Conservation (phyloP, 2,797 vertebrate genomes). For the Brachyalestes nurse region DNA sequence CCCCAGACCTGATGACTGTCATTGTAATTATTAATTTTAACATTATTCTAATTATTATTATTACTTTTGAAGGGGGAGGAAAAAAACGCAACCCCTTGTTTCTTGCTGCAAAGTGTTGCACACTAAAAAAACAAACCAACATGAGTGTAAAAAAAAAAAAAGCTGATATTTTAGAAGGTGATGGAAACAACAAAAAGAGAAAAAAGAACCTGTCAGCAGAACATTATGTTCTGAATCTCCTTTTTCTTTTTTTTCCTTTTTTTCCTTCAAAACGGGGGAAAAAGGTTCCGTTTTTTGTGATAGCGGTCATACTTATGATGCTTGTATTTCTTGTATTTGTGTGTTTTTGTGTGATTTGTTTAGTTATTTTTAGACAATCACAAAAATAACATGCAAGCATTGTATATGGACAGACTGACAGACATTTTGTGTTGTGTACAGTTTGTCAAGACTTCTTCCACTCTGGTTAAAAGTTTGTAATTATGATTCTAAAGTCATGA, state of each 20-base stretch:
- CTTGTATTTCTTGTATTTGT: conserved; percentile 85
- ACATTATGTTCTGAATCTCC: conserved; percentile 76
- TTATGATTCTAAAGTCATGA: conserved; percentile 86
- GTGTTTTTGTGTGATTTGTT: conserved; percentile 84
- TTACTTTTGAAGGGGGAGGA: conserved; percentile 76
- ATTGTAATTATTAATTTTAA: conserved; percentile 79
- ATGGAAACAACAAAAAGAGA: conserved; percentile 67
- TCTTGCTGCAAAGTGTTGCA: conserved; percentile 90
- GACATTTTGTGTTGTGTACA: conserved; percentile 87
- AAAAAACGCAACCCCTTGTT: conserved; percentile 72
- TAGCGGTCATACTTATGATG: conserved; percentile 83
- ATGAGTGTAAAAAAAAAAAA: conserved; percentile 78
- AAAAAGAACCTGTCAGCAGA: conserved; percentile 71
- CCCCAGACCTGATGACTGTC: conserved; percentile 73
- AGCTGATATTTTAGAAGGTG: conserved; percentile 76
- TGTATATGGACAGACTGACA: conserved; percentile 85
- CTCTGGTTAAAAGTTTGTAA: conserved; percentile 86
- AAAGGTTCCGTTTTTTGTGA: conserved; percentile 79
- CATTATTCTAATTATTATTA: conserved; percentile 74
- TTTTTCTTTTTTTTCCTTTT: conserved; percentile 67
- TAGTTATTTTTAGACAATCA: conserved; percentile 89
- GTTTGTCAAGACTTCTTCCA: conserved; percentile 85
- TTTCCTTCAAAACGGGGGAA: conserved; percentile 69
- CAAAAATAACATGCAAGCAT: conserved; percentile 87
- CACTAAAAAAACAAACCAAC: conserved; percentile 88